A percentile compares a stretch with the other conserved stretches of the same genome.
Conservation (phyloP, 2,888 invertebrate genomes). For the Platycheirus rosarum region DNA sequence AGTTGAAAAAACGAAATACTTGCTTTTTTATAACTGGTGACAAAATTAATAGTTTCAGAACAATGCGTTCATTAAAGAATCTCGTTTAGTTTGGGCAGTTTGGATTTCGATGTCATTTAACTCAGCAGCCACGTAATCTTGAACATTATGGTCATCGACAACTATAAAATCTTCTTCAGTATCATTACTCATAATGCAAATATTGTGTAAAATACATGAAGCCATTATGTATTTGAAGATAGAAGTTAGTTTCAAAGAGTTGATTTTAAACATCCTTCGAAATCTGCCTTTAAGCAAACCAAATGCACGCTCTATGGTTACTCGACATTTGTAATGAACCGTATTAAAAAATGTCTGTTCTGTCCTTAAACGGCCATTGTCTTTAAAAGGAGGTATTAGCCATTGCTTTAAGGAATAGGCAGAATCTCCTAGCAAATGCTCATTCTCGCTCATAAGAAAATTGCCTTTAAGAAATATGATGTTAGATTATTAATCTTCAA, state of each 20-base stretch:
- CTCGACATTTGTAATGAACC: constrained; percentile 5
- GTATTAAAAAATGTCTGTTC: constrained; percentile 16
- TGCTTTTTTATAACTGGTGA: too few relatives aligned
- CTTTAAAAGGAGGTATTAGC: constrained; percentile 35
- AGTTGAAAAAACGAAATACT: too few relatives aligned
- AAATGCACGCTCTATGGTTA: constrained; percentile 26
- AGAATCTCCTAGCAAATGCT: constrained; percentile 40
- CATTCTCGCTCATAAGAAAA: not conserved
- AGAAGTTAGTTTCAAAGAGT: constrained; percentile 22
- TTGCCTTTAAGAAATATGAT: not conserved
- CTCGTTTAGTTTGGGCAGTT: too few relatives aligned
- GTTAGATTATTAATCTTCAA: too few relatives aligned
- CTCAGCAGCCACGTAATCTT: too few relatives aligned
- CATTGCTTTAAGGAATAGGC: constrained; percentile 37
- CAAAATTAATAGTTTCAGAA: too few relatives aligned
- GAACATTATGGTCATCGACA: not conserved
- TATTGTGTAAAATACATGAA: constrained; percentile 1
- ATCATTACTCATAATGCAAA: not conserved
- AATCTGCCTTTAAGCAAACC: constrained; percentile 36
- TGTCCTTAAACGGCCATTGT: not conserved
- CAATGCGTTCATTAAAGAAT: too few relatives aligned
- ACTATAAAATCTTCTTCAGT: not conserved
- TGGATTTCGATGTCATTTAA: too few relatives aligned
- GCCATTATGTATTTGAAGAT: constrained; percentile 10
- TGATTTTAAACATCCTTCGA: constrained; percentile 27